These are phyloP conservation scores for Eupelmus urozonus DNA, from an alignment of 2,888 invertebrate genomes.

Conservation along the genomic window DNA sequence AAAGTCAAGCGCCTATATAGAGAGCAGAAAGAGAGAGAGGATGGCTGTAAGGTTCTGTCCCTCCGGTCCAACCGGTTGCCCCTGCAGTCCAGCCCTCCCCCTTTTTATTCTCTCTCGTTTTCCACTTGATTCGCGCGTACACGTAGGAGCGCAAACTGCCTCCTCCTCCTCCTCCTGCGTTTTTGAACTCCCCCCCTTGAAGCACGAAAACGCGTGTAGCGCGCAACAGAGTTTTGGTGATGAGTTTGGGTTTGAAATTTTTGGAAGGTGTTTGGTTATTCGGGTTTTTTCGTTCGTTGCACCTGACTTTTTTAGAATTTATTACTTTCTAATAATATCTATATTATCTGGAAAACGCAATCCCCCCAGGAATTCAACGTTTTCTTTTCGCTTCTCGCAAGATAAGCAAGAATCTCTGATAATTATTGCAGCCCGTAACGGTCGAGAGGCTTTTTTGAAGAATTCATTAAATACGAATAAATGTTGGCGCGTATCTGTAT, in stretches of 20 bases:
- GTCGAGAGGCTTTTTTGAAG: neutral
- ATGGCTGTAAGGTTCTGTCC: constrained; percentile 29
- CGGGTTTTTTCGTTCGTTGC: too few relatives aligned
- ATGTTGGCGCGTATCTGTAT: constrained; percentile 7
- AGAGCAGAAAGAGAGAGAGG: neutral
- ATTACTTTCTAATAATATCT: too few relatives aligned
- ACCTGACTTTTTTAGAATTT: too few relatives aligned
- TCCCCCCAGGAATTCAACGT: too few relatives aligned
- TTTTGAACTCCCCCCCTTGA: neutral
- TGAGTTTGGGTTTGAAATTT: too few relatives aligned
- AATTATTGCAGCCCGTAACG: neutral
- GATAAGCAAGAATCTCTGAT: too few relatives aligned
- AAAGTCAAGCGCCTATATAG: neutral
- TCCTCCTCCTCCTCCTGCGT: too few relatives aligned
- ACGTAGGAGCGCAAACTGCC: too few relatives aligned
- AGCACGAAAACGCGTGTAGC: neutral
- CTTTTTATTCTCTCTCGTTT: constrained; percentile 57
- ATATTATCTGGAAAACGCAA: too few relatives aligned
- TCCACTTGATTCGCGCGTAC: constrained; percentile 54
- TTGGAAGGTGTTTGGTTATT: too few relatives aligned
- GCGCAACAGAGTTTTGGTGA: too few relatives aligned
- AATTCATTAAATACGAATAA: constrained; percentile 23
- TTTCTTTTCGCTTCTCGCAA: too few relatives aligned
- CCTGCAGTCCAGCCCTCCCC: constrained; percentile 38
- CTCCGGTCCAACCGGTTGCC: constrained; percentile 58